Base-by-base conservation (phyloP, 2,113 vertebrate genomes). In the Pluvianellus socialis region DNA sequence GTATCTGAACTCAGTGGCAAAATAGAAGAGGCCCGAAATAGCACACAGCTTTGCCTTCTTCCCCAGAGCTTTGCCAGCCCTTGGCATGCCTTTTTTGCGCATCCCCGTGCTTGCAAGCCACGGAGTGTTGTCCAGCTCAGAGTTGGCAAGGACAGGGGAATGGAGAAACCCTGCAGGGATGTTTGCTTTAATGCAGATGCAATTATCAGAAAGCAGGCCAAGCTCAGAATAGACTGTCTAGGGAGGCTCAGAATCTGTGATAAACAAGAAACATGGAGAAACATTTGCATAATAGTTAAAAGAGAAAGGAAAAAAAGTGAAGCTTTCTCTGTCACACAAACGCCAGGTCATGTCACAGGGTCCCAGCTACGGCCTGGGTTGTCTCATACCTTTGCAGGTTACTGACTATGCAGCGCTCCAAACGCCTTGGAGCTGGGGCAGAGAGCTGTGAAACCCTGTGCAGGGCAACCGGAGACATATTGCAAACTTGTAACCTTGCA, bases 191-290 rank as follows among this genome's bases (percentile, higher is more conserved):
- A 95, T 94, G 95, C 92, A 95, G 96, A 94, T 87, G 86, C 90
- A 97, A 97, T 96, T 90, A 96, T 28, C 83, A 96, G 73, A 97
- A 95, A 97, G 81, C 81, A 94, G 94, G 89, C 65, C 86, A 94
- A 87, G 76, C 95, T 85, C 90, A 85, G 94, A 97, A 96, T 72
- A 91, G 94, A 59, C 61, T 82, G 85, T 68, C 88, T 94, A 81
- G 53, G 80, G 92, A 97, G 53, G 74, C 45, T 94, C 49, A 80
- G 73, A 88, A 61, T 21, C 68, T 81, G 74, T 30, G 82, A 70
- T 70, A 88, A 96, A 97, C 84, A 92, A 61, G 55, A 94, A 82
- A 76, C 66, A 76, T 4, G 20, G 61, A 93, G 52, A 91, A 95
- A 75, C 9, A 86, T 90, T 76, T 92, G 58, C 86, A 74, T 79